Evolutionary conservation across 2,888 invertebrate species (phyloP).

Genomic region (Flexamia atlantica): DNA sequence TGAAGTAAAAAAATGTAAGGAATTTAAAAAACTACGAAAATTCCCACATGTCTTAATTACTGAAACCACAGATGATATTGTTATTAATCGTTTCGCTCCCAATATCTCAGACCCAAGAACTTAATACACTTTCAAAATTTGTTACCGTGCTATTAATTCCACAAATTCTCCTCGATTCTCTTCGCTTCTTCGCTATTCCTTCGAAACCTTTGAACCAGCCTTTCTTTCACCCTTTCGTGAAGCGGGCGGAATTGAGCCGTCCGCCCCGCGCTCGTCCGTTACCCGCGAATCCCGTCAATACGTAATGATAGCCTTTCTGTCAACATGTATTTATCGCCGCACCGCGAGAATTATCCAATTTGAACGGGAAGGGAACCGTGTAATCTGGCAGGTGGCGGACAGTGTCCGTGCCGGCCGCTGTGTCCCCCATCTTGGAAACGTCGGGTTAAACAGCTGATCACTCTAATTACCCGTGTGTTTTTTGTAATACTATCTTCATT

Average conservation of each 20-base stretch:
- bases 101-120: no score
- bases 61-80: no score
- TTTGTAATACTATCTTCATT: no score
- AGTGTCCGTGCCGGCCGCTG: slow-evolving; percentile 2
- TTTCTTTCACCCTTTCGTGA: neutral
- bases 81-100: no score
- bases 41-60: no score
- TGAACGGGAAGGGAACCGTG: slow-evolving; percentile 47
- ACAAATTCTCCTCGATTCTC: no score
- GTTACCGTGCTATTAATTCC: no score
- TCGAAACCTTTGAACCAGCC: no score
- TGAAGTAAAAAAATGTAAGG: no score
- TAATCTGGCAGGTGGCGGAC: slow-evolving; percentile 45
- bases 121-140: no score
- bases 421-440: neutral
- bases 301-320: slow-evolving; percentile 57
- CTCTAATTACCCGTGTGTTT: neutral
- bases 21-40: no score
- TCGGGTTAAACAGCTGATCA: neutral
- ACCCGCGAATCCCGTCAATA: slow-evolving; percentile 38
- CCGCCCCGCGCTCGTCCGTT: neutral
- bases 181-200: no score
- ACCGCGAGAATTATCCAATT: slow-evolving; percentile 61
- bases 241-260: neutral
- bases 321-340: slow-evolving; percentile 49